These are phyloP conservation scores for Gymnorhina tibicen DNA, from an alignment of 2,113 vertebrate genomes.

Conservation along the genomic window DNA sequence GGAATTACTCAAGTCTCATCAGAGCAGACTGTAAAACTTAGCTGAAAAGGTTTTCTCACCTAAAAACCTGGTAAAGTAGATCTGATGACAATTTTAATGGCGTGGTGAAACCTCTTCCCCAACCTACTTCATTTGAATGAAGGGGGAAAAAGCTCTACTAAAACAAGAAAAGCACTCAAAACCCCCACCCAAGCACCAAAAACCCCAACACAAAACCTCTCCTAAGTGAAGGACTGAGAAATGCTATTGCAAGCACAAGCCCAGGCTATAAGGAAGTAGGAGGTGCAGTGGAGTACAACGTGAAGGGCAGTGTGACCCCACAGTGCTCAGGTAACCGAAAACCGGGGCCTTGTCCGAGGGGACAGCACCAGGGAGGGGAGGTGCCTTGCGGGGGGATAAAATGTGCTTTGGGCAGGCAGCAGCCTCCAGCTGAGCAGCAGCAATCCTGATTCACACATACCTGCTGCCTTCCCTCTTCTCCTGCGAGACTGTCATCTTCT, in stretches of 20 bases:
- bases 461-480: conserved; percentile 65
- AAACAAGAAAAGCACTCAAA: background rate
- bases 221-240: background rate
- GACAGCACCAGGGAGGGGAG: background rate
- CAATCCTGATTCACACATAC: conserved; percentile 58
- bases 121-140: background rate
- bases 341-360: background rate
- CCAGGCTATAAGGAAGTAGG: background rate
- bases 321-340: background rate
- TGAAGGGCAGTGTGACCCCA: background rate
- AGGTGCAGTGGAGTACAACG: background rate
- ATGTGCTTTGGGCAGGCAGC: background rate
- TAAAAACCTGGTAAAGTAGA: background rate
- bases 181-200: background rate
- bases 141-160: background rate
- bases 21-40: background rate
- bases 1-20: background rate
- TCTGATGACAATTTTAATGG: background rate
- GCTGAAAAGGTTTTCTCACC: background rate
- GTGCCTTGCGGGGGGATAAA: background rate
- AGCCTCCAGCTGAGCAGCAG: conserved; percentile 29
- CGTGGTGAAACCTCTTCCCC: background rate
- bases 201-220: background rate
- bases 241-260: background rate
- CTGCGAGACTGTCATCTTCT: conserved; percentile 57